A percentile compares a stretch with the other conserved stretches of the same genome.
Evolutionary conservation across 1,140 invertebrate genomes (phyloP).

Genomic region (Pissodes strobi): DNA sequence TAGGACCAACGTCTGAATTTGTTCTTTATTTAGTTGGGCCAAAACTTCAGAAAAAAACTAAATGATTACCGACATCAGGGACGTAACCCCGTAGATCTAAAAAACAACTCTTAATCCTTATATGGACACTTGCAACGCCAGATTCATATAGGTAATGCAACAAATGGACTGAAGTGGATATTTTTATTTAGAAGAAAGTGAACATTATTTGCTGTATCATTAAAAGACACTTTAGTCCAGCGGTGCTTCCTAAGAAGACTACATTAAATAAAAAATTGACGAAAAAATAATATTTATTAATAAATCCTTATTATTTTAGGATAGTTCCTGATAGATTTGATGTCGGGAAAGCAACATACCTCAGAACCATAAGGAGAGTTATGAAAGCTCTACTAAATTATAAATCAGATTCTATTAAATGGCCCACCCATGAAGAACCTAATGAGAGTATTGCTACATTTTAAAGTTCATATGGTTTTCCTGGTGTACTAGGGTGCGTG

Average conservation of each 20-base stretch:
- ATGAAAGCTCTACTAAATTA: slow-evolving; percentile 19
- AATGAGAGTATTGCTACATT: slow-evolving; percentile 25
- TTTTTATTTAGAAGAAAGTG: background rate
- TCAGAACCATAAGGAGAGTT: slow-evolving; percentile 29
- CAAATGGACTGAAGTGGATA: background rate
- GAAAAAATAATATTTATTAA: background rate
- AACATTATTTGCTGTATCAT: no score
- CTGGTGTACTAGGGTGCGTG: slow-evolving; percentile 35
- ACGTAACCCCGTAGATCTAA: background rate
- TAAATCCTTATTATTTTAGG: slow-evolving; percentile 21
- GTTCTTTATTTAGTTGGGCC: background rate
- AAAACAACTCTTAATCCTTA: background rate
- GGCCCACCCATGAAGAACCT: slow-evolving; percentile 29
- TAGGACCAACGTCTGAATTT: background rate
- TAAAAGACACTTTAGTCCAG: background rate
- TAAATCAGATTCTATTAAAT: slow-evolving; percentile 34
- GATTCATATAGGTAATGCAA: background rate
- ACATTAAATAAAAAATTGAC: no score
- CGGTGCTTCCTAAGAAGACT: background rate
- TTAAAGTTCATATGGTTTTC: slow-evolving; percentile 37
- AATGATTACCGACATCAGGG: background rate
- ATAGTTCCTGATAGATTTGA: slow-evolving; percentile 40
- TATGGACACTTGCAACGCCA: background rate
- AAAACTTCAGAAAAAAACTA: background rate
- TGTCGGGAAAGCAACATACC: slow-evolving; percentile 31